Evolutionary conservation across 2,113 vertebrate genomes (phyloP), one percentile per base, ranked within the genome.

Genomic region (Protomyctophum bolini): DNA sequence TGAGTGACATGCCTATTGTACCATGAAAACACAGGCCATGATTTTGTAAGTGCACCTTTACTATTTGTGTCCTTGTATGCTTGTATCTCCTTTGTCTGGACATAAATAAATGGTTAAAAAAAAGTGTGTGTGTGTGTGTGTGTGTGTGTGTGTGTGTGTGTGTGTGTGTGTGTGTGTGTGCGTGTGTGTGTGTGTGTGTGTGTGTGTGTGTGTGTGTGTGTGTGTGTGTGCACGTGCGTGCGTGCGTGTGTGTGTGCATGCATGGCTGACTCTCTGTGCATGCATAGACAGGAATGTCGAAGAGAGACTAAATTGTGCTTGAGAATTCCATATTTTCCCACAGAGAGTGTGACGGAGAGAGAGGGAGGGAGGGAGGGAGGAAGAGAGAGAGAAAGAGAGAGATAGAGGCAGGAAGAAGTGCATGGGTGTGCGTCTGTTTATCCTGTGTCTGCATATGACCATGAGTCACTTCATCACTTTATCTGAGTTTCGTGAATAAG

Each of bases 211-310:
- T 61, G 14, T 70, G 15, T 60, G 49, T 61, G 52, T 56, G 66
- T 63, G 66, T 65, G 41, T 73, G 68, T 33, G 33, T 2, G 33
- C 4, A 4, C 33, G 33, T 41, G 33, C 3, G 33, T 41, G 33
- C 5, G 33, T 21, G 14, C 5, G n/a, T 21, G 28, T 1, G 29
- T 62, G 51, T 45, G 46, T 21, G 41, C 29, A 50, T 58, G 45
- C 12, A 28, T 59, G 72, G 61, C 47, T 73, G 48, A n/a, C 10
- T 58, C 9, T 52, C 10, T 49, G 70, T 68, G 62, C 15, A 28
- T 46, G 10, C 11, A 61, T 52, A 33, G 48, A 68, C 11, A 58
- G 50, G 12, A 63, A 47, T 65, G 50, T 33, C 51, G 58, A 72
- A 15, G 55, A n/a, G 10, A 46, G 14, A 56, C 33, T 41, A 8